These are phyloP conservation scores for Agrochola lota DNA, from an alignment of 2,888 invertebrate species.

Conservation along the genomic window DNA sequence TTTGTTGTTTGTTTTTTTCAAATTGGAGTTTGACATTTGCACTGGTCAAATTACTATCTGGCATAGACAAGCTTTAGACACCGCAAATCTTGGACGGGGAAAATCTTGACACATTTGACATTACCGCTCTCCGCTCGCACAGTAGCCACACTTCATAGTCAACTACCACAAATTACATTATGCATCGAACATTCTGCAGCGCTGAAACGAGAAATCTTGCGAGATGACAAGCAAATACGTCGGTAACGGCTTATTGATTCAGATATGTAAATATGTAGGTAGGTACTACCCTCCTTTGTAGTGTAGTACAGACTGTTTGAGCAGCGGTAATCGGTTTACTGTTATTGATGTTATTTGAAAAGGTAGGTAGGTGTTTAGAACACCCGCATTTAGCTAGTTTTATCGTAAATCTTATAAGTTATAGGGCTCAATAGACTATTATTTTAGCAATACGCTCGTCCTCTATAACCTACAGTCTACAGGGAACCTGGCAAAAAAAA, in stretches of 20 bases:
- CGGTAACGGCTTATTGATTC: constrained; percentile 54
- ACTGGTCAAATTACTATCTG: no score
- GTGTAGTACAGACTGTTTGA: constrained; percentile 24
- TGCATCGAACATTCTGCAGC: constrained; percentile 54
- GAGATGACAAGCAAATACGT: constrained; percentile 55
- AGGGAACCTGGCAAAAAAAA: background rate
- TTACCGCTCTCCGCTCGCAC: constrained; percentile 37
- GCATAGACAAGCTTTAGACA: no score
- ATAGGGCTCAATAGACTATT: background rate
- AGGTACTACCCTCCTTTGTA: constrained; percentile 10
- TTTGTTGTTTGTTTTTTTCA: no score
- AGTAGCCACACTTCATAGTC: constrained; percentile 23
- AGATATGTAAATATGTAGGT: constrained; percentile 42
- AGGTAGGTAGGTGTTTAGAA: background rate
- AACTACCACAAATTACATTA: constrained; percentile 50
- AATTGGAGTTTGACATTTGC: no score
- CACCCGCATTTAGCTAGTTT: background rate
- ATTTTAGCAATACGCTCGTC: background rate
- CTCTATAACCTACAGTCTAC: background rate
- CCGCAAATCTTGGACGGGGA: background rate
- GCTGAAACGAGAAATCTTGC: constrained; percentile 59
- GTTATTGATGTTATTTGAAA: constrained; percentile 1
- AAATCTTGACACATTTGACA: no score
- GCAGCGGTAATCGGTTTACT: constrained; percentile 10
- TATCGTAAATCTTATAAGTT: background rate